Conservation (phyloP, 2,797 vertebrate species). For the Mionectes olivaceus region DNA sequence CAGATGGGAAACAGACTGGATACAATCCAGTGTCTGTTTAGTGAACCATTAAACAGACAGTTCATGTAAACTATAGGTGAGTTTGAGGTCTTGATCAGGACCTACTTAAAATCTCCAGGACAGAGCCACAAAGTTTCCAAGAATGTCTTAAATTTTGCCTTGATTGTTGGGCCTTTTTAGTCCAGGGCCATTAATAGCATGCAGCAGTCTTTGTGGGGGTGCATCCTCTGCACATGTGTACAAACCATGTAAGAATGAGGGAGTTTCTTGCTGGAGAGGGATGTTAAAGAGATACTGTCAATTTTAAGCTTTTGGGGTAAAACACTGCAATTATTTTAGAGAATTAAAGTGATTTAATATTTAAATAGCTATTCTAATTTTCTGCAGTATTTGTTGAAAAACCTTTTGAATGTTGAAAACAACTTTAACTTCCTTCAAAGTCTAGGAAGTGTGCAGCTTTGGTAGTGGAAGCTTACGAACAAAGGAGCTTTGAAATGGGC, state of each 20-base stretch:
- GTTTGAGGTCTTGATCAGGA: not conserved
- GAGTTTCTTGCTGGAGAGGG: not conserved
- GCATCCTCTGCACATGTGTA: not conserved
- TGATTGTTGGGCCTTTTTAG: not conserved
- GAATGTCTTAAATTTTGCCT: not conserved
- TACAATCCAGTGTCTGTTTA: not conserved
- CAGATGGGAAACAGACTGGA: not conserved
- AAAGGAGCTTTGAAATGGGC: constrained; percentile 48
- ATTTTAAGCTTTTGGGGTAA: not conserved
- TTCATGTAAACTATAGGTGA: not conserved
- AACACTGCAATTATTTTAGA: not conserved
- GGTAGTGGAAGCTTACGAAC: not conserved
- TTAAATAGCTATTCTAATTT: not conserved
- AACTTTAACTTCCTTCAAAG: not conserved
- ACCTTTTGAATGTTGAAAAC: not conserved
- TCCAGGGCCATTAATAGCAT: not conserved
- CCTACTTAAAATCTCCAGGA: not conserved
- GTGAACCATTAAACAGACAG: not conserved
- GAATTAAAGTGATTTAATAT: not conserved
- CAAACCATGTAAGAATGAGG: not conserved
- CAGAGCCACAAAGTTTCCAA: not conserved
- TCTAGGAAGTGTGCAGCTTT: not conserved
- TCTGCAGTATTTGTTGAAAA: not conserved
- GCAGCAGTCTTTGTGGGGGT: not conserved
- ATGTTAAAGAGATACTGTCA: not conserved